Conservation (phyloP, 2,113 vertebrate species). For the Apteryx owenii region DNA sequence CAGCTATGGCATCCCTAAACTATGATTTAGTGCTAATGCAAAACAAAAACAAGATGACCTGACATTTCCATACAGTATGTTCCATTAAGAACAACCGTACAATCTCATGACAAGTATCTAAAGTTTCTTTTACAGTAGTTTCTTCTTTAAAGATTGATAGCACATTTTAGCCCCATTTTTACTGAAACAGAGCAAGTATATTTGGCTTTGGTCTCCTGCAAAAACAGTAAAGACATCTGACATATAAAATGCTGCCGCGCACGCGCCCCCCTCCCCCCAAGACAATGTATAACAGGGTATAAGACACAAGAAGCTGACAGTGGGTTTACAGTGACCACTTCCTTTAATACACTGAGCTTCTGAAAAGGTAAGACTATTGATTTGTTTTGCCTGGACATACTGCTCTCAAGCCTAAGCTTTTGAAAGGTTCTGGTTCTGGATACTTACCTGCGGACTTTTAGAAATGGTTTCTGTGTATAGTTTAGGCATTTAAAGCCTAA, state of each 20-base stretch:
- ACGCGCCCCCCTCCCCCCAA: neutral
- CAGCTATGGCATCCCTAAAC: neutral
- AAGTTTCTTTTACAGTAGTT: neutral
- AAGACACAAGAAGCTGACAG: neutral
- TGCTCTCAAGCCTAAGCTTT: neutral
- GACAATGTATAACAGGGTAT: accelerated
- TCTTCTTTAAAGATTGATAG: neutral
- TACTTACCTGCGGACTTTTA: no score
- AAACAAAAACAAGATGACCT: neutral
- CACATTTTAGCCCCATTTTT: neutral
- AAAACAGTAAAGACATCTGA: neutral
- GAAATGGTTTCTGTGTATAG: neutral
- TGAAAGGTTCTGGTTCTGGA: neutral
- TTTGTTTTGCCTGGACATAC: neutral
- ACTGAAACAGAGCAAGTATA: neutral
- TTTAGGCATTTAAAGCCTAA: neutral
- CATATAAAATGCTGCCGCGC: neutral
- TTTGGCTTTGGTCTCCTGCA: neutral
- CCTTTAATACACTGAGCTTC: neutral
- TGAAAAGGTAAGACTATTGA: neutral
- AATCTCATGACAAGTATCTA: neutral
- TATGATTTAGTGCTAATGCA: neutral
- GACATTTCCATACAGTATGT: neutral
- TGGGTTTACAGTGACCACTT: neutral
- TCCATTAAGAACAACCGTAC: neutral